Evolutionary conservation across 64 coral and sea anemone genomes (phyloP), one percentile per base, ranked within the genome.

Genomic region (Anthopleura sola): DNA sequence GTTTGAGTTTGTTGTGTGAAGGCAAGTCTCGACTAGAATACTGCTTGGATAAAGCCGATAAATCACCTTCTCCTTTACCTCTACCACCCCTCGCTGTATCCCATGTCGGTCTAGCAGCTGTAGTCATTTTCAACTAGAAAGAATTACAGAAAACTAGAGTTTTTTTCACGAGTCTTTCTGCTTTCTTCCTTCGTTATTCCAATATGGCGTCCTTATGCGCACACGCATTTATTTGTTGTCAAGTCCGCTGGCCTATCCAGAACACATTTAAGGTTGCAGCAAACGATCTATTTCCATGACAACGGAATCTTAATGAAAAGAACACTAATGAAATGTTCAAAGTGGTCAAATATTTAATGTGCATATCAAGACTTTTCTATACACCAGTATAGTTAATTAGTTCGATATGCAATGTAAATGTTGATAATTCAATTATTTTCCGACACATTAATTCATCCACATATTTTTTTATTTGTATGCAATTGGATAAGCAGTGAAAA

Each of bases 61-160:
- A 84, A 62, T 99, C 97, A 3, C 97, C 97, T 88, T 99, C 97
- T 24, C 97, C 97, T 81, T 99, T 99, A 36, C 93, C 97, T 56
- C 97, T 77, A 26, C 97, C 97, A 1, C 97, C 97, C 90, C 93
- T 99, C 24, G 97, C 97, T 16, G 97, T 86, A 56, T 99, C 97
- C 93, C 93, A 99, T 44, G 97, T 99, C 17, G 97, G 97, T 78
- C 97, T 99, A n/a, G 97, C 97, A 14, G 97, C 97, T 46, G 97
- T 99, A 58, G 97, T 99, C 97, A 99, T 99, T 33, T 40, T 62
- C 2, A 33, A 51, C 32, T 44, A 14, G 18, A 81, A 53, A 81
- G 0, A 81, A 44, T n/a, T 53, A 81, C 3, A 40, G 12, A 40
- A 48, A 81, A 81, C 16, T 29, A 46, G 36, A 26, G 37, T 2